phyloP scores from a whole-genome alignment of 1,140 invertebrate species.

The Drosophila tsacasi region DNA sequence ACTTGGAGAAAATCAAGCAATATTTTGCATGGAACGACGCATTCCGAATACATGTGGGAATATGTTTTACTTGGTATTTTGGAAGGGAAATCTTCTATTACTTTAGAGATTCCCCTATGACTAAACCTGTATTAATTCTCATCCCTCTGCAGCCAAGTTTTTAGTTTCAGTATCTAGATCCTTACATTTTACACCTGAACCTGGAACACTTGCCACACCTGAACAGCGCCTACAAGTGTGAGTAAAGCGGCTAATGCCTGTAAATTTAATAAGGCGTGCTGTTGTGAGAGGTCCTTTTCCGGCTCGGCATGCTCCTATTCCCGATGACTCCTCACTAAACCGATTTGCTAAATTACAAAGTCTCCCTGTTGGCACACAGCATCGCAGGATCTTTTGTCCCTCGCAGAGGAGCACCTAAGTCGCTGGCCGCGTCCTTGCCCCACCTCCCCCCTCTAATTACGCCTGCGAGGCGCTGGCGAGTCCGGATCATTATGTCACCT shows the following conservation, averaged over 20 bases:
- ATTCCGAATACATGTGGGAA: neutral
- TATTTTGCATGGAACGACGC: neutral
- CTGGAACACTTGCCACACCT: neutral
- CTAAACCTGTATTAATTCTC: neutral
- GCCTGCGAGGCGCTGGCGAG: constrained; percentile 40
- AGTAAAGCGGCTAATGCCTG: constrained; percentile 51
- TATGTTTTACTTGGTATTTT: neutral
- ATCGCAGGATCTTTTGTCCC: constrained; percentile 41
- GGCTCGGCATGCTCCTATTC: constrained; percentile 12
- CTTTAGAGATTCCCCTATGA: neutral
- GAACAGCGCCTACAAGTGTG: constrained; percentile 34
- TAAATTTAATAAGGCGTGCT: constrained; percentile 66
- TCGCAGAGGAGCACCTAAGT: constrained; percentile 9
- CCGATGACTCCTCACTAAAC: constrained; percentile 60
- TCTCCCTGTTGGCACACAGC: constrained; percentile 21
- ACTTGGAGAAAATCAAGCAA: constrained; percentile 1
- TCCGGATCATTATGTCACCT: constrained; percentile 77
- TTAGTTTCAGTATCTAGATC: neutral
- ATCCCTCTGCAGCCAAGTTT: no score
- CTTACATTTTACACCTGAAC: neutral
- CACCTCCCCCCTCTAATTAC: constrained; percentile 57
- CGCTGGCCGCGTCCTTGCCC: neutral
- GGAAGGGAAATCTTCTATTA: no score
- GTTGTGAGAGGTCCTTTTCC: constrained; percentile 20
- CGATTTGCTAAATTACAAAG: constrained; percentile 77